A percentile compares a stretch with the other conserved stretches of the same genome.
Conservation (phyloP, 37 sponge, comb jelly and placozoan genomes). For the Axinella damicornis region DNA sequence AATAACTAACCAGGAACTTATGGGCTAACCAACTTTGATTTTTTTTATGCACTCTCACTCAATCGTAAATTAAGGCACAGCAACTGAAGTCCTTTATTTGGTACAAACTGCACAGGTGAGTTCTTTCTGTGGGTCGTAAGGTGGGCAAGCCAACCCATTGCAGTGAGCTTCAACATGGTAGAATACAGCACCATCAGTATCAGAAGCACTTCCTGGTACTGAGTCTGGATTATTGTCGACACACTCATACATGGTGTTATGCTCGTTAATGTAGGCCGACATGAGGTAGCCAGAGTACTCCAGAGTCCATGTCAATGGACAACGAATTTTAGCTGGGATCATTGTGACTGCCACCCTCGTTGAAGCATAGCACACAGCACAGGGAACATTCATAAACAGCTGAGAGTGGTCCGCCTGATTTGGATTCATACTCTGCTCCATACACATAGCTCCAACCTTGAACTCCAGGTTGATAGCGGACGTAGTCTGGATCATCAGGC, state of each 20-base stretch:
- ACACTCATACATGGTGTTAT: constrained; percentile 36
- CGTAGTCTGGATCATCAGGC: constrained; percentile 23
- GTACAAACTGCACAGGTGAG: constrained; percentile 71
- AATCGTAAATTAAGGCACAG: too few species aligned
- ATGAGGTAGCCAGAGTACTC: constrained; percentile 64
- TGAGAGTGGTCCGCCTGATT: not conserved
- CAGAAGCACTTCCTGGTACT: constrained; percentile 10
- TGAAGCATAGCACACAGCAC: constrained; percentile 54
- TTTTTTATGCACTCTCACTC: too few species aligned
- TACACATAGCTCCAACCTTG: not conserved
- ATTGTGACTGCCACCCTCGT: constrained; percentile 6
- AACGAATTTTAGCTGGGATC: constrained; percentile 51
- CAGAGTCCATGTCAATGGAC: constrained; percentile 43
- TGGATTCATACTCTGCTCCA: constrained; percentile 55
- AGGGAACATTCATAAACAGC: constrained; percentile 40
- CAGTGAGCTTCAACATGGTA: constrained; percentile 53
- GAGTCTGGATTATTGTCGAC: constrained; percentile 28
- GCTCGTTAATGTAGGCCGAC: constrained; percentile 2
- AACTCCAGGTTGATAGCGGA: not conserved
- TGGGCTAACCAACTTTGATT: too few species aligned
- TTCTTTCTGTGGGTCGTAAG: constrained; percentile 46
- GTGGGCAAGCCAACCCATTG: constrained; percentile 45
- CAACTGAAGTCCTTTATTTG: constrained; percentile 9
- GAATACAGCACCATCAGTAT: constrained; percentile 49
- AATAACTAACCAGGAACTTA: too few species aligned